phyloP scores from a whole-genome alignment of 2,797 vertebrate genomes.

The Gymnoscopelus microlampas region DNA sequence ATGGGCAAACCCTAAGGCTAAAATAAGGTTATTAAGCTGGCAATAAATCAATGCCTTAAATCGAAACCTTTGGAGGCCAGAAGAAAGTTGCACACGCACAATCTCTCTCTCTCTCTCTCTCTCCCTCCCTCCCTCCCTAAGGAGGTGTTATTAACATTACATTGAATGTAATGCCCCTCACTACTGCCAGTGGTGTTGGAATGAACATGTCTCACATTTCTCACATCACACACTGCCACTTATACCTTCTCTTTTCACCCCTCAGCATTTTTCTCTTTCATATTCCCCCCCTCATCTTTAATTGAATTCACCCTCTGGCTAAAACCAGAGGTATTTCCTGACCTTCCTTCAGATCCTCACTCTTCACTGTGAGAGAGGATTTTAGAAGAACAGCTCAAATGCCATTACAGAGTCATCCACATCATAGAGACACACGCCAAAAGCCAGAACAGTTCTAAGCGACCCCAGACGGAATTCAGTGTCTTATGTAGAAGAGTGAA shows the following conservation, averaged over 20 bases:
- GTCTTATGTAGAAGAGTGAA: no score
- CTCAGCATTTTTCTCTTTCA: constrained; percentile 15
- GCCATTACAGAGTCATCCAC: neutral
- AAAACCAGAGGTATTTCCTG: constrained; percentile 26
- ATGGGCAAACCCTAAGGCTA: no score
- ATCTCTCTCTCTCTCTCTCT: neutral
- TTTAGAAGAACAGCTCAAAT: constrained; percentile 30
- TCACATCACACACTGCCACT: neutral
- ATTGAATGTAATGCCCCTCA: constrained; percentile 26
- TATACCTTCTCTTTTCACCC: constrained; percentile 1
- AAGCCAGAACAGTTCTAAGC: neutral
- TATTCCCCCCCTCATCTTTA: constrained; percentile 31
- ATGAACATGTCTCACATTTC: no score
- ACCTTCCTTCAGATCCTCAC: constrained; percentile 1
- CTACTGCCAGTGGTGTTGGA: neutral
- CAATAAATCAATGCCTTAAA: no score
- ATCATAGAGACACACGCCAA: neutral
- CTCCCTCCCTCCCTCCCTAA: constrained; percentile 34
- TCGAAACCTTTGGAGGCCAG: no score
- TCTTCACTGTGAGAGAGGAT: constrained; percentile 2
- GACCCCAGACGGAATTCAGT: no score
- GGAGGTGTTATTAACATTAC: constrained; percentile 36
- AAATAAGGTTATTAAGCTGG: no score
- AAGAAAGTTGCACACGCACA: no score
- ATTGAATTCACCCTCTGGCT: constrained; percentile 29